Percentiles rank a stretch among this genome's conserved stretches.
These are phyloP conservation scores for Drosophila falleni DNA, from an alignment of 2,888 invertebrate species.

Conservation along the genomic window DNA sequence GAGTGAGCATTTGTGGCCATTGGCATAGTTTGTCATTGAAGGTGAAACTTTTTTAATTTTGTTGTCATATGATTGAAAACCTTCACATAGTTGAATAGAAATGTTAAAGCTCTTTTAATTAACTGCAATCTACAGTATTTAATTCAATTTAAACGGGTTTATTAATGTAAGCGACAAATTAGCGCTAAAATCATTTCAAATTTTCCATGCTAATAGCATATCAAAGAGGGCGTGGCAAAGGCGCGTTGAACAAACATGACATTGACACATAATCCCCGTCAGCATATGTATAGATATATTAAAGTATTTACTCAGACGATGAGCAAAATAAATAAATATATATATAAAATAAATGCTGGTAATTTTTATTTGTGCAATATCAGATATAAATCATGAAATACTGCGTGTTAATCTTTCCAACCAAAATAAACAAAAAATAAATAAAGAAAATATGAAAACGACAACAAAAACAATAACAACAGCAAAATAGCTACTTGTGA, in stretches of 20 bases:
- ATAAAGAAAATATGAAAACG: constrained; percentile 1
- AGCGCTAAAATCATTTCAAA: constrained; percentile 25
- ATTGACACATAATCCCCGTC: constrained; percentile 44
- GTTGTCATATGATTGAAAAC: constrained; percentile 8
- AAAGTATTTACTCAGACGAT: constrained; percentile 42
- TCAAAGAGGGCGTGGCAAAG: constrained; percentile 24
- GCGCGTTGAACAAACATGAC: constrained; percentile 37
- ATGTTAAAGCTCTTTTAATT: constrained; percentile 5
- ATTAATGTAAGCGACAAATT: constrained; percentile 27
- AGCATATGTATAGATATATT: constrained; percentile 24
- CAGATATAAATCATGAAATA: constrained; percentile 66
- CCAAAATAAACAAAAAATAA: constrained; percentile 52
- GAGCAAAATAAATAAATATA: constrained; percentile 51
- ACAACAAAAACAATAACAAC: constrained; percentile 14
- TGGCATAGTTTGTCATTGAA: constrained; percentile 53
- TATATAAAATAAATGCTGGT: constrained; percentile 57
- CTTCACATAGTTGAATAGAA: constrained; percentile 13
- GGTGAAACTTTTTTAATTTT: constrained; percentile 52
- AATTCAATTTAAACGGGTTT: constrained; percentile 4
- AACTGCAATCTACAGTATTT: constrained; percentile 31
- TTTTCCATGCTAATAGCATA: constrained; percentile 1
- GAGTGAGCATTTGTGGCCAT: constrained; percentile 28
- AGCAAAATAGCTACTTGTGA: constrained; percentile 28
- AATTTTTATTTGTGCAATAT: constrained; percentile 73
- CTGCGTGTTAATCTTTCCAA: constrained; percentile 69